Evolutionary conservation across 2,113 vertebrate genomes (phyloP).

Genomic region (Dromiciops gliroides): DNA sequence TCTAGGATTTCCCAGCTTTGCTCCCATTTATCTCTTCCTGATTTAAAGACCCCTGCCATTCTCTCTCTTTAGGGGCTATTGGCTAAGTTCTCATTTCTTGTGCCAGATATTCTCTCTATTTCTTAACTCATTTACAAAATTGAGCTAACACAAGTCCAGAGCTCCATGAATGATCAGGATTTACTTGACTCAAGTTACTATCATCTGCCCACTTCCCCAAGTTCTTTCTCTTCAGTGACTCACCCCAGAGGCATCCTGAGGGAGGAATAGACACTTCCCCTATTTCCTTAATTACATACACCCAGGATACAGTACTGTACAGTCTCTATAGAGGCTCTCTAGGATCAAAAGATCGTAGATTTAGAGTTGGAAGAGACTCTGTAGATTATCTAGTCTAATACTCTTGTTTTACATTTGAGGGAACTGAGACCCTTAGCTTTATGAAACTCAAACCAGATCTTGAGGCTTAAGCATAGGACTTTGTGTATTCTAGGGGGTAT

Average conservation of each 20-base stretch:
- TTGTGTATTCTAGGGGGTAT: not conserved
- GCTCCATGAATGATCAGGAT: not conserved
- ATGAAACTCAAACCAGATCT: not conserved
- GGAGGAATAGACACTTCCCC: not conserved
- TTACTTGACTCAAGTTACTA: not conserved
- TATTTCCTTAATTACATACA: not conserved
- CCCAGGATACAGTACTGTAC: not conserved
- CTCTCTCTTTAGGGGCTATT: not conserved
- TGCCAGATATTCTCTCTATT: not conserved
- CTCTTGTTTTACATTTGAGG: not conserved
- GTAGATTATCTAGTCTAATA: not conserved
- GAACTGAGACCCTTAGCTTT: not conserved
- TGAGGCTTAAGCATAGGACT: not conserved
- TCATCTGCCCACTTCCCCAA: no score
- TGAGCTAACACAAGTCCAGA: not conserved
- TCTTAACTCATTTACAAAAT: not conserved
- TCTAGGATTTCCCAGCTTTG: not conserved
- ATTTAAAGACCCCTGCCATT: not conserved
- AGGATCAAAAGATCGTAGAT: not conserved
- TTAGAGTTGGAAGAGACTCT: no score
- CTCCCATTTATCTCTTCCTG: not conserved
- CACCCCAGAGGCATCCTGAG: not conserved
- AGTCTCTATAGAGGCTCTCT: not conserved
- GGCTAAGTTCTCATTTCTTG: not conserved
- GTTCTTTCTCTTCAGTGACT: not conserved